These are phyloP conservation scores for Pipistrellus pygmaeus DNA, from an alignment of 2,797 vertebrate genomes.

Conservation along the genomic window DNA sequence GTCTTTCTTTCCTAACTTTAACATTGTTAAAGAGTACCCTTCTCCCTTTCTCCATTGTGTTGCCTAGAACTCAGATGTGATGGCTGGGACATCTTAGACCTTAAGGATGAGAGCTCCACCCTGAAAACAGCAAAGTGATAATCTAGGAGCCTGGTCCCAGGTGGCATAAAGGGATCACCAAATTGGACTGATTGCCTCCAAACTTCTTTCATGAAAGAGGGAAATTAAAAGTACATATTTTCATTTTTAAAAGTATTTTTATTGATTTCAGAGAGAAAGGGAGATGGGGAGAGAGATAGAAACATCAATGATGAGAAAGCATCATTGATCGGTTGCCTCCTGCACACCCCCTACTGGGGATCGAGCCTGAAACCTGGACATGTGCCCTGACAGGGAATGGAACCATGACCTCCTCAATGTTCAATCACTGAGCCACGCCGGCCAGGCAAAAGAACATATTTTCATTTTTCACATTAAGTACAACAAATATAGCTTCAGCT, in stretches of 20 bases:
- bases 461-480: neutral
- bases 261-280: too few species aligned
- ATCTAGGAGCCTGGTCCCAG: neutral
- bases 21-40: neutral
- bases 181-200: neutral
- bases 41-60: neutral
- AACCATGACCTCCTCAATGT: too few species aligned
- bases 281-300: too few species aligned
- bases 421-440: too few species aligned
- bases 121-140: neutral
- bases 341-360: too few species aligned
- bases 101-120: neutral
- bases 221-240: neutral
- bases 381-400: too few species aligned
- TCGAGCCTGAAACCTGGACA: too few species aligned
- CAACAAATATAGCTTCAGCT: neutral
- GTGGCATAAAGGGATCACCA: neutral
- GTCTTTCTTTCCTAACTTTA: neutral
- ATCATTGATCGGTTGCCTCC: too few species aligned
- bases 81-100: neutral
- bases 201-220: slow-evolving; percentile 2
- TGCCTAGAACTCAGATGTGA: neutral
- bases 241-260: neutral
- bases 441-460: neutral
- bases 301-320: too few species aligned